Percentiles rank a stretch among this genome's conserved stretches.
phyloP scores from a whole-genome alignment of 2,113 vertebrate genomes.

The Cyprinodon tularosa region DNA sequence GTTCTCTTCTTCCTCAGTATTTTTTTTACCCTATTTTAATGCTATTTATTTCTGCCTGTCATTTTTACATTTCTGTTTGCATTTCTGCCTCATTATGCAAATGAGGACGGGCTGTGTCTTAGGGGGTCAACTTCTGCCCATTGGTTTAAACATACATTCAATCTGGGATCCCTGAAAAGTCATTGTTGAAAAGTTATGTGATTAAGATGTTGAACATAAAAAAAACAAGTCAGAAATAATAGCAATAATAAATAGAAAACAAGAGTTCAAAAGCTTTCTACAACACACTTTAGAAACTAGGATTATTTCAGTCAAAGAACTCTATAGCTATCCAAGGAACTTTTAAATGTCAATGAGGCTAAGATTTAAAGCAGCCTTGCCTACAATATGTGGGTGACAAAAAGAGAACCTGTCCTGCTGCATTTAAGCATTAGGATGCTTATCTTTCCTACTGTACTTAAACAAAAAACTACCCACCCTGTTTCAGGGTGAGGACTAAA shows the following conservation, averaged over 20 bases:
- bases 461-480: constrained; percentile 35
- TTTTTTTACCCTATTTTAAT: too few species aligned
- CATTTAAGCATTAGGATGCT: constrained; percentile 79
- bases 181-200: neutral
- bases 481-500: constrained; percentile 24
- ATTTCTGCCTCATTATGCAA: too few species aligned
- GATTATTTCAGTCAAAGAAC: constrained; percentile 19
- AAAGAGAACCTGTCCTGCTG: constrained; percentile 78
- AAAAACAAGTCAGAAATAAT: neutral
- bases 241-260: neutral
- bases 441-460: constrained; percentile 46
- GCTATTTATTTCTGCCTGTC: too few species aligned
- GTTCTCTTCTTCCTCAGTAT: too few species aligned
- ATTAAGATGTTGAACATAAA: neutral
- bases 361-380: constrained; percentile 22
- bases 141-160: neutral
- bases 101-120: too few species aligned
- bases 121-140: too few species aligned
- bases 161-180: neutral
- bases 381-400: constrained; percentile 25
- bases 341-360: constrained; percentile 1
- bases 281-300: constrained; percentile 7
- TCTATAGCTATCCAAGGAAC: constrained; percentile 1
- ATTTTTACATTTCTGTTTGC: too few species aligned
- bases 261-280: neutral